Evolutionary conservation across 2,888 invertebrate species (phyloP), one percentile per base, ranked within the genome.

Genomic region (Eueremaeus valkanovi): DNA sequence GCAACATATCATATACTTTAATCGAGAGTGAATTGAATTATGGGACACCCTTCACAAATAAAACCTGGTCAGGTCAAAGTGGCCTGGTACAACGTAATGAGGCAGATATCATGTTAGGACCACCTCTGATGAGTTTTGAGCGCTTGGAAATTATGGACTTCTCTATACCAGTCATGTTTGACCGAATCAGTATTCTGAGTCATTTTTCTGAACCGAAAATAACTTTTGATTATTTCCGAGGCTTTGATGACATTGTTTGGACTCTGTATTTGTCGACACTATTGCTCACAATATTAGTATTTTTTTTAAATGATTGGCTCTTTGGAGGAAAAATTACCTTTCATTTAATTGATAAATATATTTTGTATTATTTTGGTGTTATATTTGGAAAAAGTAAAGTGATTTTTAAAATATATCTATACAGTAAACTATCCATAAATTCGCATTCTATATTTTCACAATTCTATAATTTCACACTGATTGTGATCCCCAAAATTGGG

Each of bases 251-350:
- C 3, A 9, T 36, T 0, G n/a, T 40, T 36, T 66, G 66, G 66
- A 1, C 5, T 21, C 40, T 66, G 9, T n/a, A 40, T 9, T 21
- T 66, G 16, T 18, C 33, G 3, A n/a, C 29, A 33, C 33, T 63
- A n/a, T 33, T 63, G 2, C 33, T 63, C 11, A 1, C 63, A 21
- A 33, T 63, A n/a, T 1, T 63, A 21, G 16, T 63, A 31, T 33
- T 63, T 18, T 16, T 24, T 21, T 21, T 40, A 21, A 68, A 36
- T 68, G 68, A 68, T 24, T 42, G 68, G 68, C 40, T 68, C 21
- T 36, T 68, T 11, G n/a, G 2, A 11, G 33, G 40, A 24, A 36
- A 36, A 11, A 33, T 24, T 68, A 68, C 3, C 5, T 36, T n/a
- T 11, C n/a, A 68, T 5, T 68, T 16, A 24, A 68, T 68, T 8